These are phyloP conservation scores for Brachionus manjavacas DNA, from an alignment of 1,140 invertebrate species.

Conservation along the genomic window DNA sequence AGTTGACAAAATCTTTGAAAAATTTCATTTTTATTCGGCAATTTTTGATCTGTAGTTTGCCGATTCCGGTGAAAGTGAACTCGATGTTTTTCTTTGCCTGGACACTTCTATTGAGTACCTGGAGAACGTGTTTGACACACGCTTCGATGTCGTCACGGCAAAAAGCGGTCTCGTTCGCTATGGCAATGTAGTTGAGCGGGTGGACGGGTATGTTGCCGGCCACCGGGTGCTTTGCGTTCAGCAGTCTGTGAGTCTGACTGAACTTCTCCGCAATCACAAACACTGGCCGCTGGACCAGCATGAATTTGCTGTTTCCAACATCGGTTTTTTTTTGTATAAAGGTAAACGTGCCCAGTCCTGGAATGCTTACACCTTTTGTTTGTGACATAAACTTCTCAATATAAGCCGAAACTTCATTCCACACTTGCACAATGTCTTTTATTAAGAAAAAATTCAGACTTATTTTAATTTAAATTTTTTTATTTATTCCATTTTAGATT, in stretches of 20 bases:
- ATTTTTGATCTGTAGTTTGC: slow-evolving; percentile 52
- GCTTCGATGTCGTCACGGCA: slow-evolving; percentile 54
- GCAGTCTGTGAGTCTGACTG: slow-evolving; percentile 52
- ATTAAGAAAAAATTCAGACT: neutral
- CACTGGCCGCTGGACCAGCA: slow-evolving; percentile 54
- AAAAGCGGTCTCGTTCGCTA: slow-evolving; percentile 54
- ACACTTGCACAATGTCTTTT: slow-evolving; percentile 53
- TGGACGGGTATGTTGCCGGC: slow-evolving; percentile 53
- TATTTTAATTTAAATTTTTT: neutral
- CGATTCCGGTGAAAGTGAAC: slow-evolving; percentile 53
- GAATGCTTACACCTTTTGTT: slow-evolving; percentile 54
- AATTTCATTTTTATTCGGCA: slow-evolving; percentile 56
- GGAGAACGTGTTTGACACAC: slow-evolving; percentile 54
- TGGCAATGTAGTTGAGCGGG: slow-evolving; percentile 53
- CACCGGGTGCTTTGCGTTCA: slow-evolving; percentile 52
- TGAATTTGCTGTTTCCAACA: slow-evolving; percentile 55
- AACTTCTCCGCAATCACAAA: slow-evolving; percentile 56
- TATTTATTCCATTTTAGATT: neutral
- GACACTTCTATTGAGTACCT: slow-evolving; percentile 49
- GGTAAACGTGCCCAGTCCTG: slow-evolving; percentile 53
- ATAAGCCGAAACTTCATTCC: slow-evolving; percentile 54
- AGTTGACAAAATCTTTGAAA: slow-evolving; percentile 56
- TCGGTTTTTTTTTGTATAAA: slow-evolving; percentile 55
- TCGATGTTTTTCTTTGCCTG: slow-evolving; percentile 52
- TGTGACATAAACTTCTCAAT: slow-evolving; percentile 55